Base-by-base conservation (phyloP, 2,888 invertebrate genomes). In the Theretra japonica region DNA sequence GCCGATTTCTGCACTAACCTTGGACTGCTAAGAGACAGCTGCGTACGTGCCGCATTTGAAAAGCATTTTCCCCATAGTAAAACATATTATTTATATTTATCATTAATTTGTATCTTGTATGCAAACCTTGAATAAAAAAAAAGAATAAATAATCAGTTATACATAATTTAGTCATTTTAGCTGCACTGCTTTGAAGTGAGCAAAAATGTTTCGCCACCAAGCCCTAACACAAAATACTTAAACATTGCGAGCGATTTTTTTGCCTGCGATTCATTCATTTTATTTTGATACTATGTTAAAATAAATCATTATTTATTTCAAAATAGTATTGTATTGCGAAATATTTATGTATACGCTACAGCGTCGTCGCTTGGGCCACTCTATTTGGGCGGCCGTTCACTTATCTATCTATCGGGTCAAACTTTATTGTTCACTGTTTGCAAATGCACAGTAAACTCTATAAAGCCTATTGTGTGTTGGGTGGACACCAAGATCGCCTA, bases 401-500 rank as follows among this genome's bases (percentile, higher is more conserved):
- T 87, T 86, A 86, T 85, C 83, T 80, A 73, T 57, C 71, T 77
- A 85, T 85, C 83, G 80, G 82, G 79, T 76, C 76, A 68, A 62
- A 76, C 76, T 75, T 41, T 62, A 72, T 74, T 75, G 73, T 79
- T 83, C 80, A 83, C 86, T 81, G 80, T 84, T 85, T 83, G 81
- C 82, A 87, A 85, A 87, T 79, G 83, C 79, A 81, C 86, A 84
- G 83, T 86, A 86, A 86, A 89, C 85, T 85, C 82, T 77, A 80
- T 81, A 83, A 85, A 85, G 83, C 81, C 79, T 85, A 86, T 88
- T 83, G 82, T 84, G 82, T 81, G 78, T 76, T 80, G 76, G 75
- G 77, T 80, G 81, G 79, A 78, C 75, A 77, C 79, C 76, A 75
- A 78, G 79, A 81, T 80, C 81, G 78, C 82, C 80, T 75, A 78